Evolutionary conservation across 2,888 invertebrate species (phyloP).

Genomic region (Liodrosophila aerea): DNA sequence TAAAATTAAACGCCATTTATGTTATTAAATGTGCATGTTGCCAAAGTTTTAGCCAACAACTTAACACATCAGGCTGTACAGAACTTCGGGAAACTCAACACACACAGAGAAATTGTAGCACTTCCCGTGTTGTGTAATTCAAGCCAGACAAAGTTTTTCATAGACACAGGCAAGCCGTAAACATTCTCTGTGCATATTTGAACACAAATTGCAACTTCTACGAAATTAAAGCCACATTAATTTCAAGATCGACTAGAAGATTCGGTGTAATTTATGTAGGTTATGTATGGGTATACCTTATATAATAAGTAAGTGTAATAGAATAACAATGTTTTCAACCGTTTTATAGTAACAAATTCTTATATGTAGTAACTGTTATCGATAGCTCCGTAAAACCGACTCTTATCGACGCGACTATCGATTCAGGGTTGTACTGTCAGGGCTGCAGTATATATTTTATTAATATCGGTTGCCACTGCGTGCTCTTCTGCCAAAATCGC

Average conservation of each 20-base stretch:
- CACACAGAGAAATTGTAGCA: slow-evolving; percentile 35
- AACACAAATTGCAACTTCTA: slow-evolving; percentile 41
- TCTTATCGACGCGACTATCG: too few relatives aligned
- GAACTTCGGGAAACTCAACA: slow-evolving; percentile 30
- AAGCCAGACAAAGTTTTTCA: slow-evolving; percentile 27
- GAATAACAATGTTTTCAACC: too few relatives aligned
- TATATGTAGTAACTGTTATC: too few relatives aligned
- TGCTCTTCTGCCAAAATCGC: too few relatives aligned
- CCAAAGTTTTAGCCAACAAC: slow-evolving; percentile 18
- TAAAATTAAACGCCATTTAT: slow-evolving; percentile 36
- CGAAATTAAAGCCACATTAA: slow-evolving; percentile 2
- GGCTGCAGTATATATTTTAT: too few relatives aligned
- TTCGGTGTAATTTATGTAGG: too few relatives aligned
- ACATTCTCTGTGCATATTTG: slow-evolving; percentile 46
- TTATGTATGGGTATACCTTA: too few relatives aligned
- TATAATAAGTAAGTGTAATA: too few relatives aligned
- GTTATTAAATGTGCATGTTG: slow-evolving; percentile 37
- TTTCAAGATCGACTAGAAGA: neutral
- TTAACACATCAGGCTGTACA: slow-evolving; percentile 8
- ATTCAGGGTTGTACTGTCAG: too few relatives aligned
- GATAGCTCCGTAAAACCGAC: too few relatives aligned
- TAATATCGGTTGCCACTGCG: too few relatives aligned
- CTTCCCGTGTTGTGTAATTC: slow-evolving; percentile 22
- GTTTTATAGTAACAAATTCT: too few relatives aligned
- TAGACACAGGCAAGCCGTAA: slow-evolving; percentile 10